Conservation (phyloP, 2,888 invertebrate genomes). For the Xiphydria camelus region DNA sequence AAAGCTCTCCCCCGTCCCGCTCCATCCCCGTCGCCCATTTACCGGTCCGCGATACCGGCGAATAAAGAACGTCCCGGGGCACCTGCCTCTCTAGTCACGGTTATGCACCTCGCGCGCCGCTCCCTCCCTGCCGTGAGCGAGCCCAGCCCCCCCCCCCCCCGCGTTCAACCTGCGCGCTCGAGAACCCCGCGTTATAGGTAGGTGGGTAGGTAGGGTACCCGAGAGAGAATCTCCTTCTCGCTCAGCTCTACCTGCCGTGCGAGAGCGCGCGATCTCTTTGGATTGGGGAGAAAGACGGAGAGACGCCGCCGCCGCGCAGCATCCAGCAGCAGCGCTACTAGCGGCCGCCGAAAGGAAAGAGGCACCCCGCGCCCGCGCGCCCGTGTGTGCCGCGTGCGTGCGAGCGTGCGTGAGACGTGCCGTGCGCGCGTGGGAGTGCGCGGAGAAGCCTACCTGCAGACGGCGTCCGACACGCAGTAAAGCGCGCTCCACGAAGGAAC, state of each 20-base stretch:
- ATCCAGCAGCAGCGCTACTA: conserved; percentile 57
- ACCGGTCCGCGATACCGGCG: too few species aligned
- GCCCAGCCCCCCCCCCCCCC: conserved; percentile 47
- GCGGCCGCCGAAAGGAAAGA: conserved; percentile 54
- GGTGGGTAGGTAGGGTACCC: background rate
- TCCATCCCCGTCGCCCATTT: too few species aligned
- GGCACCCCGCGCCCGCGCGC: conserved; percentile 23
- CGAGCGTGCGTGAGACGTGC: too few species aligned
- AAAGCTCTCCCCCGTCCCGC: too few species aligned
- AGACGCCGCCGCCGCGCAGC: conserved; percentile 43
- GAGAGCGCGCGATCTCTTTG: conserved; percentile 52
- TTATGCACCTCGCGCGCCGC: conserved; percentile 48
- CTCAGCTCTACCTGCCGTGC: conserved; percentile 27
- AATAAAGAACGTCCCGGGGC: too few species aligned
- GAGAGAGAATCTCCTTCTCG: conserved; percentile 14
- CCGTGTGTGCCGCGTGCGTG: conserved; percentile 37
- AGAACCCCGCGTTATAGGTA: conserved; percentile 10
- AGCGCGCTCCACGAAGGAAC: conserved; percentile 25
- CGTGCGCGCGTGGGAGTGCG: conserved; percentile 47
- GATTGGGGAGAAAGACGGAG: conserved; percentile 21
- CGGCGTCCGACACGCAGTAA: conserved; percentile 57
- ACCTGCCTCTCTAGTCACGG: too few species aligned
- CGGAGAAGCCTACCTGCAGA: conserved; percentile 56
- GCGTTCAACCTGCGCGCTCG: conserved; percentile 50
- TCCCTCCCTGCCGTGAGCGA: conserved; percentile 26